Evolutionary conservation across 2,113 vertebrate species (phyloP).

Genomic region (Gallinago paraguaiae): DNA sequence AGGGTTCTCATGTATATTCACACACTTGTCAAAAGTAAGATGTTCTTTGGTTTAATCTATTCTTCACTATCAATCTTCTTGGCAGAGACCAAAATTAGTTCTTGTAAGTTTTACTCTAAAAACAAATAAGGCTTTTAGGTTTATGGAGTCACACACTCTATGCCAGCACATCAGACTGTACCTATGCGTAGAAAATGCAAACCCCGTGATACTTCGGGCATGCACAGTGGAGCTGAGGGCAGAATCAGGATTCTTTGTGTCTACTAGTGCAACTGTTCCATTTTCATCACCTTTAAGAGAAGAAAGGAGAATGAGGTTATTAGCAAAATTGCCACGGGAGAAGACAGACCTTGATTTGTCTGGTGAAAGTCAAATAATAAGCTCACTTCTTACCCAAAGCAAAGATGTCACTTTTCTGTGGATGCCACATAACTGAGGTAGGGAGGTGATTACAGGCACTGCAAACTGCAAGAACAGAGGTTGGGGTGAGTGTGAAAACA

Average conservation of each 20-base stretch:
- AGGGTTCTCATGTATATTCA: background rate
- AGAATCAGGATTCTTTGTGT: constrained; percentile 79
- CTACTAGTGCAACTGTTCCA: constrained; percentile 85
- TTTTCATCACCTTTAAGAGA: constrained; percentile 84
- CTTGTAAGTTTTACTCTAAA: rapidly evolving
- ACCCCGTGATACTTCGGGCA: constrained; percentile 78
- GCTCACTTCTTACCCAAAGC: constrained; percentile 83
- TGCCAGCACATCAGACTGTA: constrained; percentile 15
- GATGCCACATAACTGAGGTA: constrained; percentile 89
- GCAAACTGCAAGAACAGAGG: constrained; percentile 70
- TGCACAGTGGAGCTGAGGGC: constrained; percentile 76
- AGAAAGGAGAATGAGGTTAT: background rate
- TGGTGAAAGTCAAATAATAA: background rate
- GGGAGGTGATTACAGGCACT: constrained; percentile 79
- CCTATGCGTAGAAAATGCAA: constrained; percentile 91
- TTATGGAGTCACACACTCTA: background rate
- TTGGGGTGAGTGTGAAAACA: background rate
- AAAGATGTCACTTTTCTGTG: constrained; percentile 84
- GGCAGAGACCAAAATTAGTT: background rate
- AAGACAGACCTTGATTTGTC: background rate
- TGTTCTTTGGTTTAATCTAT: rapidly evolving
- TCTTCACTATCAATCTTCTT: background rate
- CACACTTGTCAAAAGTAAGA: background rate
- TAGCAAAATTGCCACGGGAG: background rate
- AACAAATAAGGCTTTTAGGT: background rate